These are phyloP conservation scores for Chlamydotis undulata DNA, from an alignment of 2,113 vertebrate genomes.

Conservation along the genomic window DNA sequence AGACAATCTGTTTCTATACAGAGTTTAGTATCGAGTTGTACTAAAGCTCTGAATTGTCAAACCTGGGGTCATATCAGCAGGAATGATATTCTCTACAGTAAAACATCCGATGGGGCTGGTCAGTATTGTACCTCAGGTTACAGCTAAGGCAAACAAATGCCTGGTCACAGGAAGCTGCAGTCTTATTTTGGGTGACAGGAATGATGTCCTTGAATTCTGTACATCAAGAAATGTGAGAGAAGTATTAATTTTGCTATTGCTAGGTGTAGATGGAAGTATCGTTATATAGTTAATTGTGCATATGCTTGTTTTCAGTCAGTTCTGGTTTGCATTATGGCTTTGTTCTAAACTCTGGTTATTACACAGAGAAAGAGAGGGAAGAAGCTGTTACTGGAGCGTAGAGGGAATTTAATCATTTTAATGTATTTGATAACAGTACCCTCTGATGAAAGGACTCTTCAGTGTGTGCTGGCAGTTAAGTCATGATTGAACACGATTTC, in stretches of 20 bases:
- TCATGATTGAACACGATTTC: slow-evolving; percentile 13
- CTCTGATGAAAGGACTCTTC: not conserved
- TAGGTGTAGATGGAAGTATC: not conserved
- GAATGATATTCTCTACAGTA: not conserved
- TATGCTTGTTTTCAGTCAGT: not conserved
- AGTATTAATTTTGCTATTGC: not conserved
- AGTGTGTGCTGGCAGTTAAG: not conserved
- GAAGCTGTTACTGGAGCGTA: not conserved
- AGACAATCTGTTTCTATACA: not conserved
- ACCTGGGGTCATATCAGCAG: not conserved
- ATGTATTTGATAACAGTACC: not conserved
- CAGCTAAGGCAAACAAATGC: not conserved
- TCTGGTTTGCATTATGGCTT: not conserved
- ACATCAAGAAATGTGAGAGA: not conserved
- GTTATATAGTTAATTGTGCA: not conserved
- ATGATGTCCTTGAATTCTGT: not conserved
- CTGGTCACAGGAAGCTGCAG: not conserved
- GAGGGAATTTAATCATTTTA: not conserved
- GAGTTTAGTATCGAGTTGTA: not conserved
- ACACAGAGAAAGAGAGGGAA: not conserved
- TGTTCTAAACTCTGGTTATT: not conserved
- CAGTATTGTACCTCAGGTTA: not conserved
- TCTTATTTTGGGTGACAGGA: not conserved
- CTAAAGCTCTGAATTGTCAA: not conserved
- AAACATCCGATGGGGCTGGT: not conserved